Evolutionary conservation across 2,797 vertebrate species (phyloP).

Genomic region (Gadopsis bispinosus): DNA sequence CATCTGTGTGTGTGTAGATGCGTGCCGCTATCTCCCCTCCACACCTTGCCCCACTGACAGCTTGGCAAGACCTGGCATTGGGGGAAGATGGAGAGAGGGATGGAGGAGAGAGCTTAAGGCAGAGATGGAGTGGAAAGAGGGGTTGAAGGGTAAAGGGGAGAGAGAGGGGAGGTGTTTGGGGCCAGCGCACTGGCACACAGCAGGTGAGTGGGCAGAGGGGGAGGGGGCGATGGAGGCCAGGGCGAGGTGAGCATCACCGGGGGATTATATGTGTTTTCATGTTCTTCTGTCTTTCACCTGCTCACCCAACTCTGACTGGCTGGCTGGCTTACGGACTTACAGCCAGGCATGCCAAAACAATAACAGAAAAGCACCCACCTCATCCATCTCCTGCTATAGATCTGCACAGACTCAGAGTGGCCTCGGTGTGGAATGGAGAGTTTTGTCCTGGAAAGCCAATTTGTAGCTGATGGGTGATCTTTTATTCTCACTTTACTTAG

Average conservation of each 20-base stretch:
- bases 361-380: constrained; percentile 59
- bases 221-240: constrained; percentile 62
- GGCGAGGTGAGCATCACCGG: constrained; percentile 64
- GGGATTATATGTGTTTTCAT: constrained; percentile 83
- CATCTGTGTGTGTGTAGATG: constrained; percentile 63
- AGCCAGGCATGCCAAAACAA: constrained; percentile 68
- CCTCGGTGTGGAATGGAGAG: not conserved
- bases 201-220: constrained; percentile 70
- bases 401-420: constrained; percentile 16
- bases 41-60: constrained; percentile 85
- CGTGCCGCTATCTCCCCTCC: constrained; percentile 78
- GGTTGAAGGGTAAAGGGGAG: constrained; percentile 82
- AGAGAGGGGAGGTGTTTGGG: constrained; percentile 63
- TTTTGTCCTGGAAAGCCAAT: constrained; percentile 1
- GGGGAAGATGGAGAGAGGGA: constrained; percentile 59
- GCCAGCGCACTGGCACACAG: constrained; percentile 61
- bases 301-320: constrained; percentile 79
- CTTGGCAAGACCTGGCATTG: constrained; percentile 69
- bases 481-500: not conserved
- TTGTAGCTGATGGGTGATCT: not conserved
- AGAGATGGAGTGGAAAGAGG: constrained; percentile 50
- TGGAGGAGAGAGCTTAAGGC: constrained; percentile 21
- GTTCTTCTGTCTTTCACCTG: constrained; percentile 83
- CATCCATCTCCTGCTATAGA: constrained; percentile 43
- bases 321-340: constrained; percentile 57